Evolutionary conservation across 2,797 vertebrate species (phyloP).

Genomic region (Micrastur ruficollis): DNA sequence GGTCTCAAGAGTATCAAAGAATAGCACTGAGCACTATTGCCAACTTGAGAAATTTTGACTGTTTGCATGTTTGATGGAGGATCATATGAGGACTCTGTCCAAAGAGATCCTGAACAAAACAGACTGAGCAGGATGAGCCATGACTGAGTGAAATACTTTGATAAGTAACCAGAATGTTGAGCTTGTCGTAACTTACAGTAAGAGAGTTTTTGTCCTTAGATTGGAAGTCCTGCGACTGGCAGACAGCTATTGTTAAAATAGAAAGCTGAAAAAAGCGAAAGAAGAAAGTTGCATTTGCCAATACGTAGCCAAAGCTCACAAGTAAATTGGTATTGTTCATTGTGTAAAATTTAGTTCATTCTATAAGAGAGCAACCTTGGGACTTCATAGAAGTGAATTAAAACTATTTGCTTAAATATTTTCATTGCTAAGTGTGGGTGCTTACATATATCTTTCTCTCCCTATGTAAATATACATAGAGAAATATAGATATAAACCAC

Average conservation of each 20-base stretch:
- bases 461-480: neutral
- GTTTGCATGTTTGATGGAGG: neutral
- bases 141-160: neutral
- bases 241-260: neutral
- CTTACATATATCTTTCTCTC: neutral
- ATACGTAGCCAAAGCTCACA: neutral
- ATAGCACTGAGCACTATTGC: neutral
- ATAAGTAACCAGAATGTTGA: neutral
- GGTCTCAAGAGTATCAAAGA: neutral
- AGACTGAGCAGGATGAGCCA: neutral
- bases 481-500: neutral
- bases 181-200: accelerated
- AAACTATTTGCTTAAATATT: neutral
- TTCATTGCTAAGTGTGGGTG: neutral
- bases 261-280: neutral
- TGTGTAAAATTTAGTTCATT: neutral
- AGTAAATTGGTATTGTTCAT: neutral
- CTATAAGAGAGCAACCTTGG: neutral
- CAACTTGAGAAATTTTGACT: neutral
- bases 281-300: neutral
- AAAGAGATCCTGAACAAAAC: neutral
- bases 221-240: neutral
- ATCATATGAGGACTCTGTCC: neutral
- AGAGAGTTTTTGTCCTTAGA: neutral
- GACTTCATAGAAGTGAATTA: neutral